Percentiles rank a stretch among this genome's conserved stretches.
phyloP scores from a whole-genome alignment of 2,888 invertebrate species.

The Nomada fucata region DNA sequence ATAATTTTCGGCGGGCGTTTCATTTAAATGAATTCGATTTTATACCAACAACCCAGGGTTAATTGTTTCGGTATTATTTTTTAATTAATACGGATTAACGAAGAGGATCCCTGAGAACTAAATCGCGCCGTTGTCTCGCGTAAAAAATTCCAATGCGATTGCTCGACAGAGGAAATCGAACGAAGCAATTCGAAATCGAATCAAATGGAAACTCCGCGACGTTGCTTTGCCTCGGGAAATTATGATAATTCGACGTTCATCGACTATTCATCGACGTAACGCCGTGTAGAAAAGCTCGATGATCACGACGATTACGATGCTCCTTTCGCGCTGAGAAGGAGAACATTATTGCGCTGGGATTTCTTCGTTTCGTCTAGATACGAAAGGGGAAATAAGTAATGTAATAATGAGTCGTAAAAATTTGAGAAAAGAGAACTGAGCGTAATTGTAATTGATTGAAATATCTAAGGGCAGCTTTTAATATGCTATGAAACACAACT shows the following conservation, averaged over 20 bases:
- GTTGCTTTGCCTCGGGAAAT: constrained; percentile 9
- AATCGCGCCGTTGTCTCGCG: not conserved
- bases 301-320: not conserved
- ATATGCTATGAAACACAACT: constrained; percentile 16
- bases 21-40: too few species aligned
- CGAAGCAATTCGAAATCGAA: constrained; percentile 3
- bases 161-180: not conserved
- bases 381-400: not conserved
- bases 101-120: not conserved
- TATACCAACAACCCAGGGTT: too few species aligned
- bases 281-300: not conserved
- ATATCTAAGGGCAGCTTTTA: too few species aligned
- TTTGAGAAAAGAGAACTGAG: too few species aligned
- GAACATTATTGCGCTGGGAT: not conserved
- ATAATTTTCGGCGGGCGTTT: not conserved
- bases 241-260: constrained; percentile 44
- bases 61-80: not conserved
- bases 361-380: not conserved
- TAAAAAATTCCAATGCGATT: not conserved
- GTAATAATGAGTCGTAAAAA: too few species aligned
- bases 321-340: not conserved
- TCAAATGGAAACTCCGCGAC: constrained; percentile 9
- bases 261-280: constrained; percentile 26
- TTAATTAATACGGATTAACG: too few species aligned
- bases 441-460: too few species aligned